These are phyloP conservation scores for Columba guinea DNA, from an alignment of 2,797 vertebrate species.

Conservation along the genomic window DNA sequence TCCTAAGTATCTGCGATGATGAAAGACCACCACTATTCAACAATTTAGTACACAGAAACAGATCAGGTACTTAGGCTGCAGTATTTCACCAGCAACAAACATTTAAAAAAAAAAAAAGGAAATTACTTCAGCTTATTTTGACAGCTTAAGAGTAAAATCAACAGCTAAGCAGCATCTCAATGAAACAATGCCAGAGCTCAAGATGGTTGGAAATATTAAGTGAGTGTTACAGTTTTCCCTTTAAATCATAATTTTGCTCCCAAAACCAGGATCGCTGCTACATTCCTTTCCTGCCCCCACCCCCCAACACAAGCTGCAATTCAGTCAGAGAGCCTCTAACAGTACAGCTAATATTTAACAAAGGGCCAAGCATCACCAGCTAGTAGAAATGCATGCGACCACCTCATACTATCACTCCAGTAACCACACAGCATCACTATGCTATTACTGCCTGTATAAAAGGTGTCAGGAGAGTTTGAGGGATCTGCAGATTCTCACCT, in stretches of 20 bases:
- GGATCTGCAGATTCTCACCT: neutral
- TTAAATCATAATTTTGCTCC: neutral
- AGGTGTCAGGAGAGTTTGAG: neutral
- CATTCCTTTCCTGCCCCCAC: neutral
- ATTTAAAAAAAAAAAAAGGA: neutral
- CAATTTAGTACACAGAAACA: neutral
- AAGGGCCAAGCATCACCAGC: constrained; percentile 35
- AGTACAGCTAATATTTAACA: constrained; percentile 62
- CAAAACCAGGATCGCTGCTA: neutral
- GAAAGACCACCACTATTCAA: neutral
- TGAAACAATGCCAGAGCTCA: neutral
- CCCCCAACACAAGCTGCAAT: neutral
- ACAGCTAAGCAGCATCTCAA: neutral
- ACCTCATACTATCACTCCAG: neutral
- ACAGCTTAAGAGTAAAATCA: neutral
- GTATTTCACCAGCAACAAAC: neutral
- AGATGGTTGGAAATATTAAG: neutral
- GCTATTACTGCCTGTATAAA: neutral
- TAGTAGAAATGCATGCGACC: neutral
- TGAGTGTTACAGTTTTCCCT: neutral
- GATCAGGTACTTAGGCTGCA: neutral
- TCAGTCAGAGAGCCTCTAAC: constrained; percentile 5
- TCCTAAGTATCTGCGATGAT: neutral
- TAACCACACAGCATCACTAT: neutral
- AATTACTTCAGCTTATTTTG: neutral